A percentile compares a stretch with the other conserved stretches of the same genome.
Evolutionary conservation across 2,888 invertebrate species (phyloP).

Genomic region (Steromphala cineraria): DNA sequence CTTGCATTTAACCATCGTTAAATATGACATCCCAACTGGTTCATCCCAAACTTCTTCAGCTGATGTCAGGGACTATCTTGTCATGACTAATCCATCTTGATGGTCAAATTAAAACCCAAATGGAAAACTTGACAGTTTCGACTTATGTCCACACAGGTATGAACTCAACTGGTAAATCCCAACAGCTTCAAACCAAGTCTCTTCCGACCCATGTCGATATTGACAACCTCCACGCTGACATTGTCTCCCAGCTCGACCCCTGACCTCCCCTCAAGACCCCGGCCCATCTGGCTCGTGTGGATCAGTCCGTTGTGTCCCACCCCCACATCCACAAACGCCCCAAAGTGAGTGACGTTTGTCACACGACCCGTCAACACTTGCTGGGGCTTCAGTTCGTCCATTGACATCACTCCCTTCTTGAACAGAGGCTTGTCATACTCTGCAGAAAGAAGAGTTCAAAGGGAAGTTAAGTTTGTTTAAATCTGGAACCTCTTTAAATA

Average conservation of each 20-base stretch:
- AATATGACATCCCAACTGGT: too few species aligned
- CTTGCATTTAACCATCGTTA: too few species aligned
- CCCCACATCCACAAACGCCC: slow-evolving; percentile 88
- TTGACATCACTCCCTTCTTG: slow-evolving; percentile 82
- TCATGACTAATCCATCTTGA: too few species aligned
- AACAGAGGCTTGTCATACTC: slow-evolving; percentile 84
- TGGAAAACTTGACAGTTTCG: too few species aligned
- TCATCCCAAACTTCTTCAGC: too few species aligned
- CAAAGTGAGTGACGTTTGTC: slow-evolving; percentile 90
- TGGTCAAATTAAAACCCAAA: too few species aligned
- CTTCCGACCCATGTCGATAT: slow-evolving; percentile 50
- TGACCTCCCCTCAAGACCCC: slow-evolving; percentile 32
- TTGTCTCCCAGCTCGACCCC: slow-evolving; percentile 63
- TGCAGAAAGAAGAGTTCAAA: slow-evolving; percentile 35
- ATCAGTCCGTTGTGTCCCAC: slow-evolving; percentile 73
- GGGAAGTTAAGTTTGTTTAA: too few species aligned
- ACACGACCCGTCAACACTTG: slow-evolving; percentile 81
- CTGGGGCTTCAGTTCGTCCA: slow-evolving; percentile 80
- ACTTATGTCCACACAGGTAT: background rate
- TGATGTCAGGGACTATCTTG: too few species aligned
- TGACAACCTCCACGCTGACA: slow-evolving; percentile 61
- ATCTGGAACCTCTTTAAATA: too few species aligned
- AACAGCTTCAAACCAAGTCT: slow-evolving; percentile 60
- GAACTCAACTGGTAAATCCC: background rate
- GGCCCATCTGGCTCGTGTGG: slow-evolving; percentile 75